Evolutionary conservation across 2,797 vertebrate genomes (phyloP), one percentile per base, ranked within the genome.

Genomic region (Phalanger gymnotis): DNA sequence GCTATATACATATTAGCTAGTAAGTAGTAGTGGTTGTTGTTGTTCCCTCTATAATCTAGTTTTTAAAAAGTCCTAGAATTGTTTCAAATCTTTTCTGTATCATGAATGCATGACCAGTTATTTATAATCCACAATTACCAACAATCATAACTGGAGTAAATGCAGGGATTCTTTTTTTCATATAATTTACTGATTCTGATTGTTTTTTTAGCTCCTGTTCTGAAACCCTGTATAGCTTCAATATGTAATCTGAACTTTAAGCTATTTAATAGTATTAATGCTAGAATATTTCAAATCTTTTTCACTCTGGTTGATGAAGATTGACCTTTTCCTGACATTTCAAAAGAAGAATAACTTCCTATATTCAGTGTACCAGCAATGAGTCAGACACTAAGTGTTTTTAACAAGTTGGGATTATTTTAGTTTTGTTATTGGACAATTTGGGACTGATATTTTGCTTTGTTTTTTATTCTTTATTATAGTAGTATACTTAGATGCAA

Each of bases 301-400:
- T 90, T 14, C 5, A 30, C 52, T 22, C 30, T 90, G 16, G 16
- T 90, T 90, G 16, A 93, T 81, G 56, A 95, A 96, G 66, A 91
- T 5, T 87, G 93, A 96, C 57, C 4, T 95, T 94, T 94, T 73
- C 52, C 53, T 95, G 40, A 73, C 66, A 25, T 93, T 97, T 93
- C 53, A 95, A 31, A 73, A 58, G 55, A 91, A 95, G 11, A 66
- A 10, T 53, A 97, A 61, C 92, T 98, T 97, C 90, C 93, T 97
- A 93, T 97, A 97, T 97, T 97, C 95, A 97, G 92, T 57, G 54
- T 92, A 96, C 92, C n/a, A 94, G 25, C 61, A 91, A 27, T 95
- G 95, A 98, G 90, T 97, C 95, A 97, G 34, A 93, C 34, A 73
- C 53, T 94, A 92, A 96, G 91, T 93, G 54, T 95, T 93, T 96